Evolutionary conservation across 2,113 vertebrate genomes (phyloP).

Genomic region (Atlantisia rogersi): DNA sequence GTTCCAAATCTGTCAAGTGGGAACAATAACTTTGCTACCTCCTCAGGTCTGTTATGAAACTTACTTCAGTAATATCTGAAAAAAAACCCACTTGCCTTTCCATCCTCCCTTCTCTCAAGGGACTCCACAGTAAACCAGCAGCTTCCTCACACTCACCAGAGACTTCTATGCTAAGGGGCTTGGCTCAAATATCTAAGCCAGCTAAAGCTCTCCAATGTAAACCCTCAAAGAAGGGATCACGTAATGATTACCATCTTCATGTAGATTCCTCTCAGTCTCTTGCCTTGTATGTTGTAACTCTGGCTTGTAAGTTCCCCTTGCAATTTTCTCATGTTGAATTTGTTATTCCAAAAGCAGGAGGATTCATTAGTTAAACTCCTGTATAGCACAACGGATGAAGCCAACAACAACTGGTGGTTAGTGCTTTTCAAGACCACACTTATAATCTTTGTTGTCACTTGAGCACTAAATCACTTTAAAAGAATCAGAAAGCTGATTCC

Average conservation of each 20-base stretch:
- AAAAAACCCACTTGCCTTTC: not conserved
- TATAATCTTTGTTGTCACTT: not conserved
- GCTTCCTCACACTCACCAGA: constrained; percentile 26
- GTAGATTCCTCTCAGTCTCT: not conserved
- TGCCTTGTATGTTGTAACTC: not conserved
- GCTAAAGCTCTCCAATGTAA: constrained; percentile 44
- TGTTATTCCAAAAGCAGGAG: constrained; percentile 1
- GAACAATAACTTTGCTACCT: constrained; percentile 62
- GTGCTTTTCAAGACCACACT: not conserved
- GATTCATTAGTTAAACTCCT: not conserved
- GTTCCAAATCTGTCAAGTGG: constrained; percentile 55
- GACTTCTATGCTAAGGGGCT: not conserved
- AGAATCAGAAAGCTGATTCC: not conserved
- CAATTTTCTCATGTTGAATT: constrained; percentile 26
- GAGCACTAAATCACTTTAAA: not conserved
- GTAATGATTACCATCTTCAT: constrained; percentile 12
- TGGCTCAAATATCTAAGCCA: constrained; percentile 35
- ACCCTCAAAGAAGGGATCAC: constrained; percentile 33
- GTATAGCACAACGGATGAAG: not conserved
- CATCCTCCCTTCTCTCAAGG: not conserved
- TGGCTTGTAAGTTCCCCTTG: not conserved
- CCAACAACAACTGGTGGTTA: constrained; percentile 1
- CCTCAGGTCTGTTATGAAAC: constrained; percentile 48
- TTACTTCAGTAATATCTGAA: constrained; percentile 22
- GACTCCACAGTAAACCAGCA: not conserved